Percentiles rank a stretch among this genome's conserved stretches.
These are phyloP conservation scores for Myotis daubentonii DNA, from an alignment of 2,797 vertebrate species.

Conservation along the genomic window DNA sequence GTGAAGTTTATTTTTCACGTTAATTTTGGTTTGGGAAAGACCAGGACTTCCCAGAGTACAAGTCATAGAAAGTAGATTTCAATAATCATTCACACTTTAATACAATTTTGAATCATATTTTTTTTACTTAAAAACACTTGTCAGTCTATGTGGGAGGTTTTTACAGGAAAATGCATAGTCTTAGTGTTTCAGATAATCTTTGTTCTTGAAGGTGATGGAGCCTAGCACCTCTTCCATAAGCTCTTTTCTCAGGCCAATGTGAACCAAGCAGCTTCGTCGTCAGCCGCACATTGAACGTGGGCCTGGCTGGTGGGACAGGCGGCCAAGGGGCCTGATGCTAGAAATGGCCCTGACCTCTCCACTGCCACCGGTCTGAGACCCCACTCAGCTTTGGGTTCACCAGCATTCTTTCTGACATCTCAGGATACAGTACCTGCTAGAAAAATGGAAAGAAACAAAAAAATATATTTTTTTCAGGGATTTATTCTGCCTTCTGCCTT, in stretches of 20 bases:
- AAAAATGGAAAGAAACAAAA: background rate
- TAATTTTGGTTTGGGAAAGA: background rate
- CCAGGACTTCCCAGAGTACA: background rate
- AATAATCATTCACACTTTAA: constrained; percentile 4
- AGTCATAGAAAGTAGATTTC: constrained; percentile 41
- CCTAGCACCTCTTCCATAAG: background rate
- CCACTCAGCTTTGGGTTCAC: background rate
- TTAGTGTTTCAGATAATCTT: background rate
- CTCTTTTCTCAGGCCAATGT: background rate
- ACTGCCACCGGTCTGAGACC: background rate
- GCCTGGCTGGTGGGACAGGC: background rate
- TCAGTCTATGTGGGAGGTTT: background rate
- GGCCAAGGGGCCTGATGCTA: background rate
- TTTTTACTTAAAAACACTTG: constrained; percentile 22
- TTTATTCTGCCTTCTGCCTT: background rate
- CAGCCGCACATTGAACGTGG: background rate
- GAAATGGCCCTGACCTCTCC: background rate
- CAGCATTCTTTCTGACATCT: background rate
- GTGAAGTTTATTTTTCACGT: background rate
- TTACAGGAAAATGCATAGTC: background rate
- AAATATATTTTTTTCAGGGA: background rate
- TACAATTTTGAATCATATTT: constrained; percentile 7
- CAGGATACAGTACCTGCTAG: background rate
- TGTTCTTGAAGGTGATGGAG: background rate
- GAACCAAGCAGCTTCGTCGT: background rate